phyloP scores from a whole-genome alignment of 2,888 invertebrate genomes.

The Acronicta psi region DNA sequence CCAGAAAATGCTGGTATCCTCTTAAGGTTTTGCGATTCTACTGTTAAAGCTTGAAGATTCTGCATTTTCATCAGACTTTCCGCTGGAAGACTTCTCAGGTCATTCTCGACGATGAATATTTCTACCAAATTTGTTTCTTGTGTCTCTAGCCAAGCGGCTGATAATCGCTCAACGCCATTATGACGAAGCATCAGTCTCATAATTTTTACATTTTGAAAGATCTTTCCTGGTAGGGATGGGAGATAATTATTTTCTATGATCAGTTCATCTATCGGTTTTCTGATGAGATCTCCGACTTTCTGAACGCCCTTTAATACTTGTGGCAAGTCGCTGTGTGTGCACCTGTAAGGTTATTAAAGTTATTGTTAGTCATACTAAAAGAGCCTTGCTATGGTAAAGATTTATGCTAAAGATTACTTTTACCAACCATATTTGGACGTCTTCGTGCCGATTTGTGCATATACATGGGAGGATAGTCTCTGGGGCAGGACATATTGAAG shows the following conservation, averaged over 20 bases:
- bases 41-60: conserved; percentile 94
- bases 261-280: conserved; percentile 94
- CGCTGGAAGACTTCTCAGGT: conserved; percentile 93
- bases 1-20: conserved; percentile 93
- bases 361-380: not conserved
- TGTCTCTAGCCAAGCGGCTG: conserved; percentile 94
- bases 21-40: conserved; percentile 93
- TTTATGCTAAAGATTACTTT: conserved; percentile 3
- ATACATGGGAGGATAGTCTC: conserved; percentile 94
- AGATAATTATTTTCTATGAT: conserved; percentile 96
- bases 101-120: conserved; percentile 95
- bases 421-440: conserved; percentile 95
- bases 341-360: conserved; percentile 88
- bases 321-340: conserved; percentile 96
- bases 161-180: conserved; percentile 94
- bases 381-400: accelerated
- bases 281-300: conserved; percentile 91
- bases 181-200: conserved; percentile 94
- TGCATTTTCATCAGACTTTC: conserved; percentile 93
- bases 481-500: conserved; percentile 91
- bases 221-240: conserved; percentile 94
- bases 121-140: conserved; percentile 94
- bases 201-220: conserved; percentile 93
- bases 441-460: conserved; percentile 93
- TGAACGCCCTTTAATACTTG: conserved; percentile 93